A percentile compares a stretch with the other conserved stretches of the same genome.
Evolutionary conservation across 1,140 invertebrate genomes (phyloP).

Genomic region (Pristionchus pacificus): DNA sequence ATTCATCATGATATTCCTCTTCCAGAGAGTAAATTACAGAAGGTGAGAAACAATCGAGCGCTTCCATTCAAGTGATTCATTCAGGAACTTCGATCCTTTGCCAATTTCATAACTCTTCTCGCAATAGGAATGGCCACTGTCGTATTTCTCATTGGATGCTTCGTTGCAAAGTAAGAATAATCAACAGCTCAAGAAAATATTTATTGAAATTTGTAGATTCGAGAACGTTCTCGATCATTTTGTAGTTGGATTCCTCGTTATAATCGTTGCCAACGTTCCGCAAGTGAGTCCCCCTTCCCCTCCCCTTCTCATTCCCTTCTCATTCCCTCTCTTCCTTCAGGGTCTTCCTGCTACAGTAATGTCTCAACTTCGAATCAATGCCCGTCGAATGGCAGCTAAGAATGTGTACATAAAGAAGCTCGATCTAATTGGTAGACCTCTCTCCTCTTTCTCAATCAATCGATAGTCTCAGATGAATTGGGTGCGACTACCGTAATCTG

Average conservation of each 20-base stretch:
- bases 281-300: too few relatives aligned
- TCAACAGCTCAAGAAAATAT: background rate
- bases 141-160: conserved; percentile 51
- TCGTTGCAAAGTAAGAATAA: conserved; percentile 42
- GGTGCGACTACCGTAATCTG: conserved; percentile 66
- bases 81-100: conserved; percentile 50
- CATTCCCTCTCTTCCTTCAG: conserved; percentile 65
- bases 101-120: conserved; percentile 51
- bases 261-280: conserved; percentile 56
- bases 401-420: conserved; percentile 97
- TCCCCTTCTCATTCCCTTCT: too few relatives aligned
- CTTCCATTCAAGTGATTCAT: background rate
- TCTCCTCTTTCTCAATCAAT: background rate
- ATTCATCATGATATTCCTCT: conserved; percentile 43
- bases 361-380: conserved; percentile 91
- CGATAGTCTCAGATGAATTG: conserved; percentile 28
- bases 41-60: background rate
- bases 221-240: conserved; percentile 55
- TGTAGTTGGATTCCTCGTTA: conserved; percentile 54
- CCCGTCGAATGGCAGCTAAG: conserved; percentile 95
- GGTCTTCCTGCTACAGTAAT: conserved; percentile 97
- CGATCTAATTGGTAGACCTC: conserved; percentile 73
- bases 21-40: conserved; percentile 43
- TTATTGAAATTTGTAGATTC: conserved; percentile 31
- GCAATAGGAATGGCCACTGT: conserved; percentile 48